Evolutionary conservation across 2,888 invertebrate species (phyloP).

Genomic region (Catocala nupta): DNA sequence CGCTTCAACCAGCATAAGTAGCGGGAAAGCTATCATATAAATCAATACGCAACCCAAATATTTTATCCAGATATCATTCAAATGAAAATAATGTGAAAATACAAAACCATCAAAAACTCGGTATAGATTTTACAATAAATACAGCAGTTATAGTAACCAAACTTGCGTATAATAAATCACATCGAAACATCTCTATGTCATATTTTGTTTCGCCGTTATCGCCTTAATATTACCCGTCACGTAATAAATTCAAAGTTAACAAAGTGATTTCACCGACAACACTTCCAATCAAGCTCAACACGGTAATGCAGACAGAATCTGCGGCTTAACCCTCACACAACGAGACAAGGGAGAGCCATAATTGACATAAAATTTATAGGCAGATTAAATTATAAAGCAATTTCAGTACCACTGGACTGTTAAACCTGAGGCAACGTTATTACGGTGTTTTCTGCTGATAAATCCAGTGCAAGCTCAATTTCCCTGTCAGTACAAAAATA

Average conservation of each 20-base stretch:
- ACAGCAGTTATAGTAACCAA: too few species aligned
- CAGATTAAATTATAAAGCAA: slow-evolving; percentile 37
- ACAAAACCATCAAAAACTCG: too few species aligned
- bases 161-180: too few species aligned
- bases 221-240: neutral
- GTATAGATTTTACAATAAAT: too few species aligned
- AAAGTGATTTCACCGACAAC: slow-evolving; percentile 4
- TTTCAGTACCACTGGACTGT: slow-evolving; percentile 40
- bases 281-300: slow-evolving; percentile 10
- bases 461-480: slow-evolving; percentile 52
- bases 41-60: too few species aligned
- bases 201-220: neutral
- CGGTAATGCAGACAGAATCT: slow-evolving; percentile 5
- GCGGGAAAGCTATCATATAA: too few species aligned
- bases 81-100: too few species aligned
- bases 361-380: slow-evolving; percentile 44
- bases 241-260: slow-evolving; percentile 17
- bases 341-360: slow-evolving; percentile 22
- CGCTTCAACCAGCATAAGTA: too few species aligned
- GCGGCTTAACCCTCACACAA: slow-evolving; percentile 17
- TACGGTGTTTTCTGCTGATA: slow-evolving; percentile 38
- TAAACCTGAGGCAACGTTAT: slow-evolving; percentile 42
- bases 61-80: too few species aligned
- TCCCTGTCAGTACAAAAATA: slow-evolving; percentile 59
- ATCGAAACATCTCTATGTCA: neutral